Percentiles rank a stretch among this genome's conserved stretches.
Conservation (phyloP, 2,113 vertebrate species). For the Sinocyclocheilus maitianheensis region DNA sequence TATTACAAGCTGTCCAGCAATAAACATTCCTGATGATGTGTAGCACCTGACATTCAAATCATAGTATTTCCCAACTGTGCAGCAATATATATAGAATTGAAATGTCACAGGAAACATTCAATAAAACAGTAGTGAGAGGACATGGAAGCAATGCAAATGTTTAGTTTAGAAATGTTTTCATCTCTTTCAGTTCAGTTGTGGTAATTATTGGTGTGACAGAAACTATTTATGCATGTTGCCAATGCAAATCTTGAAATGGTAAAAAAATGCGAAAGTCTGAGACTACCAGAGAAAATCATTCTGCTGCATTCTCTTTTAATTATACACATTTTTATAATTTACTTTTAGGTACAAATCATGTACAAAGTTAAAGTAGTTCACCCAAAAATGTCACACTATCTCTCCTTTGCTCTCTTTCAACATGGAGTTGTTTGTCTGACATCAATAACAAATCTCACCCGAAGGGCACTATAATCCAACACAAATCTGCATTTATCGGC, state of each 20-base stretch:
- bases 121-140: background rate
- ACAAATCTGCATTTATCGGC: conserved; percentile 67
- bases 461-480: conserved; percentile 59
- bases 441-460: conserved; percentile 62
- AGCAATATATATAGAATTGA: conserved; percentile 32
- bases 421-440: background rate
- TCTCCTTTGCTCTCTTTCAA: conserved; percentile 5
- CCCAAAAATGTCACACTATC: background rate
- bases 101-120: conserved; percentile 34
- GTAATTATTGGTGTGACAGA: background rate
- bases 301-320: background rate
- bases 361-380: background rate
- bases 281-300: background rate
- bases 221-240: background rate
- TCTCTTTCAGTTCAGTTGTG: background rate
- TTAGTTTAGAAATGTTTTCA: background rate
- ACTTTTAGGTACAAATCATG: background rate
- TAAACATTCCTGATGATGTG: conserved; percentile 48
- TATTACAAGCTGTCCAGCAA: conserved; percentile 42
- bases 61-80: background rate
- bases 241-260: background rate
- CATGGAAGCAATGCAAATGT: background rate
- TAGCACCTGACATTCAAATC: conserved; percentile 47
- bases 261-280: background rate
- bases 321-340: background rate